phyloP scores from a whole-genome alignment of 2,797 vertebrate genomes.

The Gymnocypris eckloni region DNA sequence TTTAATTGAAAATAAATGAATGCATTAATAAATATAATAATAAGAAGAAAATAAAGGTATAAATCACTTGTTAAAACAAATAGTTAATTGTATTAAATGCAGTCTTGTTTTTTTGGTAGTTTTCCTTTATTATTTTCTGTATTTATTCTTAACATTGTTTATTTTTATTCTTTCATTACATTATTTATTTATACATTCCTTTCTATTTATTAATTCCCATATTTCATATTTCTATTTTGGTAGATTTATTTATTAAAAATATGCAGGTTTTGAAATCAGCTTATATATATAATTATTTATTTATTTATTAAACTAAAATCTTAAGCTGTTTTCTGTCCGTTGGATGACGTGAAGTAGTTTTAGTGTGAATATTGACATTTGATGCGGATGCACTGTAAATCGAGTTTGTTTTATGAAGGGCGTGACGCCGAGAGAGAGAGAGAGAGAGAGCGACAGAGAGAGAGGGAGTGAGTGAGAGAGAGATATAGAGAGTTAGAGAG shows the following conservation, averaged over 20 bases:
- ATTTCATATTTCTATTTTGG: background rate
- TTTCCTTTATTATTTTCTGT: background rate
- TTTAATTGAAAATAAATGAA: background rate
- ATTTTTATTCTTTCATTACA: background rate
- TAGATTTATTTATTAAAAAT: too few relatives aligned
- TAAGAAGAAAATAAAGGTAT: background rate
- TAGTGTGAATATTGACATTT: background rate
- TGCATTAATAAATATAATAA: background rate
- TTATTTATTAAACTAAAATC: background rate
- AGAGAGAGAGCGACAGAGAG: constrained; percentile 38
- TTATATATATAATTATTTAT: too few relatives aligned
- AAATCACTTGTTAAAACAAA: background rate
- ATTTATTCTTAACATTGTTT: background rate
- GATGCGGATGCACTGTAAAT: background rate
- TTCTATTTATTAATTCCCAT: background rate
- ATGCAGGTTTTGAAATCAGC: too few relatives aligned
- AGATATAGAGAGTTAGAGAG: background rate
- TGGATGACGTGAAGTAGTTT: background rate
- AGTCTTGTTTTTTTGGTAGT: background rate
- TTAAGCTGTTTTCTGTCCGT: background rate
- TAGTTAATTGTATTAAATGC: too few relatives aligned
- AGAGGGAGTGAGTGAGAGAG: background rate
- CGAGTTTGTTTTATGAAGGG: constrained; percentile 16
- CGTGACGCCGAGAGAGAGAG: background rate
- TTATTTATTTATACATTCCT: background rate